These are phyloP conservation scores for Fregetta grallaria DNA, from an alignment of 2,113 vertebrate genomes.

Conservation along the genomic window DNA sequence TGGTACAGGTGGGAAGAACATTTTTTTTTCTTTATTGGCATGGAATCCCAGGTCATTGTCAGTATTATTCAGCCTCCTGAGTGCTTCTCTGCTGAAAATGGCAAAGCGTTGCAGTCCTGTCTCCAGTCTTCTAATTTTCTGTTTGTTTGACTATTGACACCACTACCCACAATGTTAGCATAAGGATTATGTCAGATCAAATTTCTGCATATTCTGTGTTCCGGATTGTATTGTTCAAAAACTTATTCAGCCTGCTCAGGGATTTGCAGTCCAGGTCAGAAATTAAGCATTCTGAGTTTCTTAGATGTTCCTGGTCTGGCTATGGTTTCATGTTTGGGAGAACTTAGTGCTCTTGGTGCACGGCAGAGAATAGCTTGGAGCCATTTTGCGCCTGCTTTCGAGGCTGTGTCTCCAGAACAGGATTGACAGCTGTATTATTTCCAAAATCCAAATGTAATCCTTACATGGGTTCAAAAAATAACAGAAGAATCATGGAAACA, in stretches of 20 bases:
- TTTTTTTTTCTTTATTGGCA: background rate
- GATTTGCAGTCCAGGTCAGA: background rate
- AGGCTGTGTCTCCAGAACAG: background rate
- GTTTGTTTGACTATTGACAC: background rate
- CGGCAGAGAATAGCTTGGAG: background rate
- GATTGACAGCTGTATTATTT: background rate
- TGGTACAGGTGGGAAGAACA: background rate
- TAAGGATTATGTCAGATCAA: background rate
- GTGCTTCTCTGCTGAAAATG: background rate
- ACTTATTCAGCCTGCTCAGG: background rate
- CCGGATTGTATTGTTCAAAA: background rate
- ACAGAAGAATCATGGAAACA: background rate
- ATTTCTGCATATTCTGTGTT: background rate
- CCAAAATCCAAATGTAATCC: background rate
- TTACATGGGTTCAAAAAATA: background rate
- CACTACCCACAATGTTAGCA: background rate
- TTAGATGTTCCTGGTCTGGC: background rate
- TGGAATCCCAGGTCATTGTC: background rate
- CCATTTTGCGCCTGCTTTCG: background rate
- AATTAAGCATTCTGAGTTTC: background rate
- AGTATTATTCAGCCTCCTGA: background rate
- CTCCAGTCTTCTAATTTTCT: background rate
- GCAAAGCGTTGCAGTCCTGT: background rate
- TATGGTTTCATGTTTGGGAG: background rate
- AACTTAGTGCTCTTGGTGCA: background rate